Evolutionary conservation across 2,113 vertebrate species (phyloP).

Genomic region (Bostrychus sinensis): DNA sequence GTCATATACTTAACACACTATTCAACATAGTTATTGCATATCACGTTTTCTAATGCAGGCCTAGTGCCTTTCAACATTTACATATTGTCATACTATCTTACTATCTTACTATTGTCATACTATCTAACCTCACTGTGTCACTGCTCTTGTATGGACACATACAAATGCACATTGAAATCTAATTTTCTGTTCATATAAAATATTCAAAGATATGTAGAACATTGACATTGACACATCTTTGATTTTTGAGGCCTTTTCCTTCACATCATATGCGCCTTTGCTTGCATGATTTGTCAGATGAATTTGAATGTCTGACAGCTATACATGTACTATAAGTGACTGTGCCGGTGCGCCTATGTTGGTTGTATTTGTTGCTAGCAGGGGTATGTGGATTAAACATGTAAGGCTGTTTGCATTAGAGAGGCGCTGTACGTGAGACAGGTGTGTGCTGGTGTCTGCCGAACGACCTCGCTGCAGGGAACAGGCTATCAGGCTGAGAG

Average conservation of each 20-base stretch:
- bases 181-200: background rate
- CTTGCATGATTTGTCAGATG: constrained; percentile 27
- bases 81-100: too few species aligned
- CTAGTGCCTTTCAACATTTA: background rate
- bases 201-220: constrained; percentile 7
- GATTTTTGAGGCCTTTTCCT: background rate
- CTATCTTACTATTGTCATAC: too few species aligned
- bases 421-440: constrained; percentile 66
- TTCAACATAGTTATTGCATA: too few species aligned
- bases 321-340: constrained; percentile 38
- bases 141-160: background rate
- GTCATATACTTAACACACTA: too few species aligned
- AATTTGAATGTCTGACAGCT: constrained; percentile 45
- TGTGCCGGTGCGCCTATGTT: constrained; percentile 46
- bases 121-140: background rate
- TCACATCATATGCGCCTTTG: constrained; percentile 10
- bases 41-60: background rate
- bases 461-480: constrained; percentile 79
- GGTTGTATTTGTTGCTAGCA: constrained; percentile 47
- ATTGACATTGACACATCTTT: background rate
- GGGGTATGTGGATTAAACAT: constrained; percentile 47
- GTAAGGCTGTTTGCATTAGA: constrained; percentile 61
- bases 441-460: constrained; percentile 74
- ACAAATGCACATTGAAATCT: background rate
- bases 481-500: constrained; percentile 77